Evolutionary conservation across 2,113 vertebrate species (phyloP).

Genomic region (Istiophorus platypterus): DNA sequence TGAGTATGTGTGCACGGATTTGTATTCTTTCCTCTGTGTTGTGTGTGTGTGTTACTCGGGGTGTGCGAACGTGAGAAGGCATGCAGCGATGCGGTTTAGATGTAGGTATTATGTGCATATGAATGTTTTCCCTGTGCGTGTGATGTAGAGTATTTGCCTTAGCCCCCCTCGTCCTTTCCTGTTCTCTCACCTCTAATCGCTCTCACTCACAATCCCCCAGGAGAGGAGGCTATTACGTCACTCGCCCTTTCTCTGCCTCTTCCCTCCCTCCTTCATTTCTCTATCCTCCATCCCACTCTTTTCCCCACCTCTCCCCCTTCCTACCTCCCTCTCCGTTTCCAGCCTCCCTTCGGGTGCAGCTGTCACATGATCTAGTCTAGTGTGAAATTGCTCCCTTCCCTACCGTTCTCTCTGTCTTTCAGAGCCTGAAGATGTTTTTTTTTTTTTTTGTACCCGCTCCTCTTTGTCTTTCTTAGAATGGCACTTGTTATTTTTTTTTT

Average conservation of each 20-base stretch:
- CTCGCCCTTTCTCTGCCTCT: constrained; percentile 52
- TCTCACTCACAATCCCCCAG: constrained; percentile 78
- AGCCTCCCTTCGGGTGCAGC: constrained; percentile 73
- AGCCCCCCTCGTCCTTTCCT: constrained; percentile 66
- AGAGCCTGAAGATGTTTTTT: constrained; percentile 71
- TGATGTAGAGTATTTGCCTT: constrained; percentile 67
- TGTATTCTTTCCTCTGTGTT: constrained; percentile 17
- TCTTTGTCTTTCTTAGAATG: constrained; percentile 66
- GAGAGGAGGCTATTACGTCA: constrained; percentile 77
- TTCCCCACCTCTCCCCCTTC: not conserved
- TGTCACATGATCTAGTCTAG: constrained; percentile 85
- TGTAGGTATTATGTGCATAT: constrained; percentile 63
- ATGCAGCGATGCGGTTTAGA: constrained; percentile 57
- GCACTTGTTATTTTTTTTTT: constrained; percentile 53
- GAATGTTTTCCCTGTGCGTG: constrained; percentile 59
- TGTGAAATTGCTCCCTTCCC: constrained; percentile 81
- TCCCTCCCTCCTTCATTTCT: constrained; percentile 49
- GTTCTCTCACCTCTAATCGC: constrained; percentile 82
- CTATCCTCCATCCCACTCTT: constrained; percentile 55
- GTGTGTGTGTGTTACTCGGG: constrained; percentile 21
- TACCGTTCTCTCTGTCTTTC: constrained; percentile 70
- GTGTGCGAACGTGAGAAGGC: constrained; percentile 54
- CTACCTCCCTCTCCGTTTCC: constrained; percentile 57
- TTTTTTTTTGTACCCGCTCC: constrained; percentile 51
- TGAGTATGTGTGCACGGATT: constrained; percentile 41